These are phyloP conservation scores for Drepana falcataria DNA, from an alignment of 2,888 invertebrate genomes.

Conservation along the genomic window DNA sequence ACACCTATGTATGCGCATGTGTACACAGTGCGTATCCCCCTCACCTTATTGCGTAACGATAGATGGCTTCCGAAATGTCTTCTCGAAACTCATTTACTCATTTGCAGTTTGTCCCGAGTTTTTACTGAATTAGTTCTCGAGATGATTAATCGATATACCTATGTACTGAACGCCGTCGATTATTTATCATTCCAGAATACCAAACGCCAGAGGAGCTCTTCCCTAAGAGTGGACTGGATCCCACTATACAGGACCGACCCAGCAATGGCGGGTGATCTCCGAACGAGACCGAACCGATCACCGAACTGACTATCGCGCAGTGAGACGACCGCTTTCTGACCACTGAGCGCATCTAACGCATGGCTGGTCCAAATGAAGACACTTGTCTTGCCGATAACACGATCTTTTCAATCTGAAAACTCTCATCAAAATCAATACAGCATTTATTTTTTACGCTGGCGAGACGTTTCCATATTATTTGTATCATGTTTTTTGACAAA, in stretches of 20 bases:
- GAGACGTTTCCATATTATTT: constrained; percentile 8
- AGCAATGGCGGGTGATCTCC: constrained; percentile 65
- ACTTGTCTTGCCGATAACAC: constrained; percentile 1
- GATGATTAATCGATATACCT: too few species aligned
- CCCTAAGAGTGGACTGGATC: constrained; percentile 41
- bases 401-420: constrained; percentile 9
- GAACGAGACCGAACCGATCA: constrained; percentile 10
- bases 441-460: constrained; percentile 13
- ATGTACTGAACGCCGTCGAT: too few species aligned
- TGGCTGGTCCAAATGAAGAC: constrained; percentile 20
- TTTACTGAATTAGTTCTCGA: too few species aligned
- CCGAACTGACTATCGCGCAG: constrained; percentile 13
- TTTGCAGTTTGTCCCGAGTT: too few species aligned
- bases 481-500: constrained; percentile 12
- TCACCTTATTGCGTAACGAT: too few species aligned
- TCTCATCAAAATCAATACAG: constrained; percentile 24
- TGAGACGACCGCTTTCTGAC: constrained; percentile 14
- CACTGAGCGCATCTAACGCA: constrained; percentile 12
- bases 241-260: constrained; percentile 65
- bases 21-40: too few species aligned
- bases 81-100: too few species aligned
- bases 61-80: too few species aligned
- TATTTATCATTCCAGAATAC: constrained; percentile 39
- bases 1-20: too few species aligned
- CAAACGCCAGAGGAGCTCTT: constrained; percentile 49